These are phyloP conservation scores for Lagenorhynchus albirostris DNA, from an alignment of 2,113 vertebrate species.

Conservation along the genomic window DNA sequence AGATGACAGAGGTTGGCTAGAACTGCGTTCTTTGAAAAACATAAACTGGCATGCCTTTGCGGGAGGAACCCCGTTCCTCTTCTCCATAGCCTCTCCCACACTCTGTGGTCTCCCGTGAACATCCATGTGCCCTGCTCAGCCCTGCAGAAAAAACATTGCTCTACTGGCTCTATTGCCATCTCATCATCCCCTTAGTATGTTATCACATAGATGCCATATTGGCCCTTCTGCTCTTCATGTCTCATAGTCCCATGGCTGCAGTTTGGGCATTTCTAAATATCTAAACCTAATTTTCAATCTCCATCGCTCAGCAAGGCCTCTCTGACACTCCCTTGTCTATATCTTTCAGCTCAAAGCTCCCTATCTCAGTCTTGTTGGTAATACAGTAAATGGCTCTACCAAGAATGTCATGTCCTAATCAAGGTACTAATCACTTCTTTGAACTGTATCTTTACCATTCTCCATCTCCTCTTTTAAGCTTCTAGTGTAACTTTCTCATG, in stretches of 20 bases:
- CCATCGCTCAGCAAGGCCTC: not conserved
- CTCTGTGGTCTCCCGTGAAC: not conserved
- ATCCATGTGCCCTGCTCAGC: not conserved
- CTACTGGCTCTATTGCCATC: no score
- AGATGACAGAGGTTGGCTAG: no score
- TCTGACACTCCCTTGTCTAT: not conserved
- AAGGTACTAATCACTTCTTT: not conserved
- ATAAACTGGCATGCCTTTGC: not conserved
- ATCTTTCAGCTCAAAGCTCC: not conserved
- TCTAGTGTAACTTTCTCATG: not conserved
- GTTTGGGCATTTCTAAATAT: not conserved
- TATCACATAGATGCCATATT: fast-evolving
- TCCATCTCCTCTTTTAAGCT: not conserved
- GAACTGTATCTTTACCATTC: not conserved
- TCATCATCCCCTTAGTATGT: not conserved
- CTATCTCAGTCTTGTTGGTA: not conserved
- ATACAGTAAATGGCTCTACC: not conserved
- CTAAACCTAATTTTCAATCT: not conserved
- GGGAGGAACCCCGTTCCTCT: not conserved
- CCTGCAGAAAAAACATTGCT: not conserved
- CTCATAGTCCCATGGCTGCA: not conserved
- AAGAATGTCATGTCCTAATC: not conserved
- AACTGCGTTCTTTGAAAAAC: not conserved
- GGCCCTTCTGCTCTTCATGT: not conserved
- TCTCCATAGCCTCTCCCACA: no score